Percentiles rank a stretch among this genome's conserved stretches.
These are phyloP conservation scores for Eupithecia subumbrata DNA, from an alignment of 2,888 invertebrate species.

Conservation along the genomic window DNA sequence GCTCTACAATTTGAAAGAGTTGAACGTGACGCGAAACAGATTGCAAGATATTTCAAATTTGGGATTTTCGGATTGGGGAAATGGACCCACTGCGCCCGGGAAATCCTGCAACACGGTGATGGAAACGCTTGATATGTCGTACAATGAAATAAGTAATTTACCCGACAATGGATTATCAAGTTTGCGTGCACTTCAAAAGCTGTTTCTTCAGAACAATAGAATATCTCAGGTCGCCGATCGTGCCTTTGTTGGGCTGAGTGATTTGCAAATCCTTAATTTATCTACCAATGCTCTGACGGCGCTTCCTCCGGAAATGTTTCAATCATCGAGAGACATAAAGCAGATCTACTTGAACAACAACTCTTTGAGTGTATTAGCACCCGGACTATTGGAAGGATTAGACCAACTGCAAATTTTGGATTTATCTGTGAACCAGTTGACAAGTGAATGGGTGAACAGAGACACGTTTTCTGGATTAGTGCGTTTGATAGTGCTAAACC, in stretches of 20 bases:
- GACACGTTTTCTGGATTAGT: conserved; percentile 90
- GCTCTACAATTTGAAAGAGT: conserved; percentile 86
- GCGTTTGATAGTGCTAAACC: conserved; percentile 89
- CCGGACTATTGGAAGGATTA: conserved; percentile 89
- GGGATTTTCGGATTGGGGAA: conserved; percentile 89
- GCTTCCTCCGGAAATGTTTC: conserved; percentile 91
- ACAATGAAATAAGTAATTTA: conserved; percentile 88
- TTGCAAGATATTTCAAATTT: conserved; percentile 90
- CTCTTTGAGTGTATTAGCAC: conserved; percentile 89
- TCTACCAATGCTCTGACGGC: conserved; percentile 91
- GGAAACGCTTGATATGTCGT: conserved; percentile 88
- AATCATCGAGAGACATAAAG: conserved; percentile 87
- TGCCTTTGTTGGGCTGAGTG: conserved; percentile 88
- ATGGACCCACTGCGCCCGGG: conserved; percentile 86
- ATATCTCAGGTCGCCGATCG: conserved; percentile 89
- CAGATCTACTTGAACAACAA: conserved; percentile 91
- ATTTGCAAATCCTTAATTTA: conserved; percentile 89
- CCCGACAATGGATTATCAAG: conserved; percentile 89
- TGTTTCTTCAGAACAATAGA: conserved; percentile 90
- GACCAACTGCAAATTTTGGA: conserved; percentile 89
- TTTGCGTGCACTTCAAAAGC: conserved; percentile 86
- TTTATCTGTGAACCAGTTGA: conserved; percentile 89
- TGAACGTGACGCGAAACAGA: conserved; percentile 91
- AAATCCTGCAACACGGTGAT: conserved; percentile 88
- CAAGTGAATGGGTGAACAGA: conserved; percentile 90